Evolutionary conservation across 2,888 invertebrate genomes (phyloP), one percentile per base, ranked within the genome.

Genomic region (Campopleginae sp.): DNA sequence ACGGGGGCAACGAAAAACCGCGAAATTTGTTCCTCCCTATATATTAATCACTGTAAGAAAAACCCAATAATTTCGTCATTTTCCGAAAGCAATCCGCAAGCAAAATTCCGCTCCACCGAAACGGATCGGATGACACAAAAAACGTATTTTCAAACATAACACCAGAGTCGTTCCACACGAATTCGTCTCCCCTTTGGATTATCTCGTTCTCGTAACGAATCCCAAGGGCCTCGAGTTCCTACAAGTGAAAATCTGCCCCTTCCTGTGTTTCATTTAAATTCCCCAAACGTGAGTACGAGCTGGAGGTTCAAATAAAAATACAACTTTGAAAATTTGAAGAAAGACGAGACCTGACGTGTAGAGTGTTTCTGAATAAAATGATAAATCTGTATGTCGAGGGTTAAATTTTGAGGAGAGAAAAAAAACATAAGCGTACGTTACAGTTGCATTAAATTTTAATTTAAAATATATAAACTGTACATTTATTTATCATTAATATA

Each of bases 391-490:
- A n/a, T 23, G 54, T 27, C 2, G 7, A 10, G 51, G 33, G 33
- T 33, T 33, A 0, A 51, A 23, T 70, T 61, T 33, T 27, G 12
- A 66, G 23, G 58, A 77, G 31, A 51, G 70, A 66, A 68, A 33
- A 54, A 66, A 74, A 58, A 77, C 38, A 66, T 12, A 31, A 27
- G 54, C 58, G 51, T 46, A 38, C 61, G 48, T 38, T 90, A 90
- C 88, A 89, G 89, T 92, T 90, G 90, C 90, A 91, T 92, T 92
- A 93, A 92, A 93, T 93, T 93, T 93, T 93, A 93, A 93, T 93
- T 93, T 93, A 93, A 93, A 93, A 93, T 93, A 93, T 93, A 93
- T 93, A 93, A 93, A 93, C 93, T 93, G 93, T 93, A 93, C 93
- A 93, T 93, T 91, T 93, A 93, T 93, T 92, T 90, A 91, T 91